These are phyloP conservation scores for Lasioglossum villosulum DNA, from an alignment of 2,888 invertebrate genomes.

Conservation along the genomic window DNA sequence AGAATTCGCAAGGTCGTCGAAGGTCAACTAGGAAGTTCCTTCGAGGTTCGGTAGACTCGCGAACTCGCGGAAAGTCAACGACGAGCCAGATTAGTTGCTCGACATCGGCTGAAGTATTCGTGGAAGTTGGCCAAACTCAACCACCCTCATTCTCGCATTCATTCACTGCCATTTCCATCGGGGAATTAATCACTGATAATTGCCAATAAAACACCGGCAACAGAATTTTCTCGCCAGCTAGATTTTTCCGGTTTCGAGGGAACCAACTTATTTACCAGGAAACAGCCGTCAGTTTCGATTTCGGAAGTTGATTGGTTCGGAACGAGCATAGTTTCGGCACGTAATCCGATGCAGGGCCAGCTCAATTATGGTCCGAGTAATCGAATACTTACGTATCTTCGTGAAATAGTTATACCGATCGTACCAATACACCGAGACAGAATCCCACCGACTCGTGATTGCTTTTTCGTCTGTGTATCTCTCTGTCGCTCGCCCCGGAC, in stretches of 20 bases:
- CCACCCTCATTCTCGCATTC: not conserved
- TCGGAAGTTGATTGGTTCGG: constrained; percentile 10
- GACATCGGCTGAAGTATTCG: not conserved
- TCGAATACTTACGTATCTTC: constrained; percentile 27
- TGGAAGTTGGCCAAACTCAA: not conserved
- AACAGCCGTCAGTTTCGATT: not conserved
- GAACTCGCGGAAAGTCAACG: not conserved
- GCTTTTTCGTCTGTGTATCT: not conserved
- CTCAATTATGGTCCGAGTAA: constrained; percentile 37
- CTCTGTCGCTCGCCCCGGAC: not conserved
- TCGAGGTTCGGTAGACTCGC: not conserved
- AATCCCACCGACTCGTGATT: not conserved
- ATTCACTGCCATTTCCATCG: not conserved
- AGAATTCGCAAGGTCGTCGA: not conserved
- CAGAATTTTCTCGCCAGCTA: not conserved
- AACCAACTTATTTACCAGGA: not conserved
- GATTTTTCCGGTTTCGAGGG: not conserved
- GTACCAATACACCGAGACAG: not conserved
- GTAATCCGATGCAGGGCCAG: constrained; percentile 4
- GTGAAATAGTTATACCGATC: not conserved
- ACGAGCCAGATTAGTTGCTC: not conserved
- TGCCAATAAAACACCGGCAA: not conserved
- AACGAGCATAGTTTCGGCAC: constrained; percentile 12
- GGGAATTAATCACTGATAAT: not conserved
- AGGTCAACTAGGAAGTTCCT: not conserved